Conservation (phyloP, 2,888 invertebrate species). For the Limnephilus auricula region DNA sequence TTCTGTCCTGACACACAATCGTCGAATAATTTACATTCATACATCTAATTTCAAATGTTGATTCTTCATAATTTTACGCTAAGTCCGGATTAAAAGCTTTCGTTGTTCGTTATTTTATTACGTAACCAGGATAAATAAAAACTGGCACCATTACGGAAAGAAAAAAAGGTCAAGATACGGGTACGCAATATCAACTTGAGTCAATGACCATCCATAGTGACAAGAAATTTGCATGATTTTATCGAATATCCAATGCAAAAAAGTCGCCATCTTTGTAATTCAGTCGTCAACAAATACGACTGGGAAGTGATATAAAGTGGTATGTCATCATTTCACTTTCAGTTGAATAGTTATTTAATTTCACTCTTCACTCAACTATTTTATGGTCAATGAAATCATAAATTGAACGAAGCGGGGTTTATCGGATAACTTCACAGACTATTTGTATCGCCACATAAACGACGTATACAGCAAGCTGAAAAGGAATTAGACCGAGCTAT, state of each 20-base stretch:
- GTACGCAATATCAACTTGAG: not conserved
- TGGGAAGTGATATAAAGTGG: not conserved
- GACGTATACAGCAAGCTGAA: not conserved
- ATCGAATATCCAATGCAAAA: not conserved
- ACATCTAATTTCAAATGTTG: not conserved
- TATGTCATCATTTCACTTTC: not conserved
- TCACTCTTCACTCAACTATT: not conserved
- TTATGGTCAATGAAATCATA: not conserved
- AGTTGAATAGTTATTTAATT: not conserved
- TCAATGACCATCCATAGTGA: slow-evolving; percentile 2
- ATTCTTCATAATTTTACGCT: not conserved
- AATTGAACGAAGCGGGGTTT: not conserved
- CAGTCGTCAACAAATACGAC: not conserved
- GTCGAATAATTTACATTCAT: not conserved
- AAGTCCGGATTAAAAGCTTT: not conserved
- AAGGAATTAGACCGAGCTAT: not conserved
- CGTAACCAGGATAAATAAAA: not conserved
- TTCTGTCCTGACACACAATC: not conserved
- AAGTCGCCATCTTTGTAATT: not conserved
- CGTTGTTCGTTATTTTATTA: not conserved
- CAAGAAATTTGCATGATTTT: not conserved
- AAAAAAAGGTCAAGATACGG: not conserved
- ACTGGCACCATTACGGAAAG: not conserved
- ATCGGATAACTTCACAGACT: not conserved
- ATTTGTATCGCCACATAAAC: not conserved